These are phyloP conservation scores for Oryctolagus cuniculus DNA, from an alignment of 2,113 vertebrate genomes.

Conservation along the genomic window DNA sequence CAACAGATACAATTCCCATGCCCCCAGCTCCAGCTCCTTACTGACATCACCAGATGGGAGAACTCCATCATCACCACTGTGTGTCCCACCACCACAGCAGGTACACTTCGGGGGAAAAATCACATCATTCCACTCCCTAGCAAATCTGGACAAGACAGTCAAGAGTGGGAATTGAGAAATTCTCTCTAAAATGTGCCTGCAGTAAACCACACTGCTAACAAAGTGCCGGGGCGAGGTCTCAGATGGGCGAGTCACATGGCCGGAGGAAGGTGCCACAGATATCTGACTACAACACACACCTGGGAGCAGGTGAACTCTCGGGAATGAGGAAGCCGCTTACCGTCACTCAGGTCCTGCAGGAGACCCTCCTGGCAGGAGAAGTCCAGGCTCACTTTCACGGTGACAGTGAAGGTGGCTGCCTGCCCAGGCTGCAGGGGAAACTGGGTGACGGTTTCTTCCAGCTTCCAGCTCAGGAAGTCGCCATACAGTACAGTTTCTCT, in stretches of 20 bases:
- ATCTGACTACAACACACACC: no score
- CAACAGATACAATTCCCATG: neutral
- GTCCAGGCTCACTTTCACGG: slow-evolving; percentile 94
- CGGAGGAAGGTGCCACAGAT: no score
- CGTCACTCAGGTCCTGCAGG: slow-evolving; percentile 96
- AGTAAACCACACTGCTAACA: no score
- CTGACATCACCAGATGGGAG: neutral
- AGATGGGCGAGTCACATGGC: no score
- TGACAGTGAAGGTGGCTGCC: slow-evolving; percentile 90
- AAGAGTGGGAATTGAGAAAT: no score
- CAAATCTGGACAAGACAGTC: neutral
- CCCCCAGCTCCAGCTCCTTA: neutral
- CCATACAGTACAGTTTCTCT: slow-evolving; percentile 97
- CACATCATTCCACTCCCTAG: neutral
- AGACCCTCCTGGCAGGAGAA: slow-evolving; percentile 97
- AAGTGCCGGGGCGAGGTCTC: no score
- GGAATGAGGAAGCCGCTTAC: slow-evolving; percentile 86
- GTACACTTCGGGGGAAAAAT: no score
- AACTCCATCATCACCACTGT: neutral
- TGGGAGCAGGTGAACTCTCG: no score
- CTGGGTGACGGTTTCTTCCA: slow-evolving; percentile 92
- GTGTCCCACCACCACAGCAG: no score
- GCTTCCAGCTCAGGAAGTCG: slow-evolving; percentile 95
- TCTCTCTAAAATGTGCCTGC: no score
- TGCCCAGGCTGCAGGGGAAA: slow-evolving; percentile 95